phyloP scores from a whole-genome alignment of 2,888 invertebrate genomes.

The Nematopogon swammerdamellus region DNA sequence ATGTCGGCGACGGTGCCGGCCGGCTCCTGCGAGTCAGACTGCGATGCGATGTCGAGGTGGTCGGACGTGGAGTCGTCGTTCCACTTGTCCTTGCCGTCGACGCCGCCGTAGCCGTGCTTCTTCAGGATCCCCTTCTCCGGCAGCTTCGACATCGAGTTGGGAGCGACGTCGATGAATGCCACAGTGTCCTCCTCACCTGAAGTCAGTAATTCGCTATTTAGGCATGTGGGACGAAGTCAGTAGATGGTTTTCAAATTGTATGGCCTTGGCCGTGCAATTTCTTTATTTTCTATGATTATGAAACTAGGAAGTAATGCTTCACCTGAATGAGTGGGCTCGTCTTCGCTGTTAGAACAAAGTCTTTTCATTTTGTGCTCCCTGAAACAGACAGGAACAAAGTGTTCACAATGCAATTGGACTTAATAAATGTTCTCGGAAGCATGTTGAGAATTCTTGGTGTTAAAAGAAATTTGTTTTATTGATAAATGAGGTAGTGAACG shows the following conservation, averaged over 20 bases:
- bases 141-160: constrained; percentile 70
- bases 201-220: constrained; percentile 18
- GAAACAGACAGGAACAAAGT: constrained; percentile 22
- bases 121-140: constrained; percentile 92
- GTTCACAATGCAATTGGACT: too few relatives aligned
- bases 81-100: constrained; percentile 75
- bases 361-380: constrained; percentile 87
- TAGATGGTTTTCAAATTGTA: too few relatives aligned
- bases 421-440: too few relatives aligned
- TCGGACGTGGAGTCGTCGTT: constrained; percentile 69
- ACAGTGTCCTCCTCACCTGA: constrained; percentile 73
- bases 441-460: too few relatives aligned
- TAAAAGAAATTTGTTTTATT: too few relatives aligned
- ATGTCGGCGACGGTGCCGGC: constrained; percentile 70
- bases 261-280: too few relatives aligned
- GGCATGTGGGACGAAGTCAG: too few relatives aligned
- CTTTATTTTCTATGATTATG: too few relatives aligned
- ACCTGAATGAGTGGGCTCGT: constrained; percentile 77
- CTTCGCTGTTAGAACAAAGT: constrained; percentile 69
- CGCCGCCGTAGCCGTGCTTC: constrained; percentile 80
- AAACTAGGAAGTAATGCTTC: too few relatives aligned
- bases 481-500: too few relatives aligned
- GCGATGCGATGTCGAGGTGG: constrained; percentile 64
- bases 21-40: constrained; percentile 66
- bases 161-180: constrained; percentile 77